phyloP scores from a whole-genome alignment of 2,797 vertebrate species.

The Bovichtus diacanthus region DNA sequence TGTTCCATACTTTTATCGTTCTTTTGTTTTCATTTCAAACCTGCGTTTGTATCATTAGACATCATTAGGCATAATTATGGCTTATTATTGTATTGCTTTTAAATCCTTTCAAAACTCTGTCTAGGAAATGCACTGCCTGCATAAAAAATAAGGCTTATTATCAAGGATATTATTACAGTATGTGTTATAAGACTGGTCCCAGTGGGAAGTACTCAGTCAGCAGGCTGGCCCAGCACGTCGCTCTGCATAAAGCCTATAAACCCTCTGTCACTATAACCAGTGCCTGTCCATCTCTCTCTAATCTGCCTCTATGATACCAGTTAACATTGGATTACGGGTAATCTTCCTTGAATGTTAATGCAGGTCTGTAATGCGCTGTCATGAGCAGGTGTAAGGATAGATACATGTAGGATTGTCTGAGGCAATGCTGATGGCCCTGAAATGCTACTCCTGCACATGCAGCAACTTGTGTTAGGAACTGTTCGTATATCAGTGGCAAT shows the following conservation, averaged over 20 bases:
- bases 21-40: neutral
- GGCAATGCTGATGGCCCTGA: neutral
- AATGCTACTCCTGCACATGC: neutral
- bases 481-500: neutral
- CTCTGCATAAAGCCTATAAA: constrained; percentile 69
- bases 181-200: constrained; percentile 14
- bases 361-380: constrained; percentile 18
- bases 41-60: neutral
- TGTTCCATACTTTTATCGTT: neutral
- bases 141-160: constrained; percentile 6
- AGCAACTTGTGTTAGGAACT: neutral
- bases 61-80: neutral
- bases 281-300: constrained; percentile 61
- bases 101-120: neutral
- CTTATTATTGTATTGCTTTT: neutral
- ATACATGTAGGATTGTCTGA: neutral
- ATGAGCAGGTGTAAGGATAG: constrained; percentile 5
- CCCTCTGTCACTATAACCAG: constrained; percentile 56
- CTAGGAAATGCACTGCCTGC: neutral
- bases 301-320: constrained; percentile 71
- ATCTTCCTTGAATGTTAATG: constrained; percentile 66
- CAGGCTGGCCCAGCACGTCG: constrained; percentile 55
- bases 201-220: constrained; percentile 64
- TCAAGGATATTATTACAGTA: constrained; percentile 1
- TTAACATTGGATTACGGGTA: constrained; percentile 82